Percentiles rank a stretch among this genome's conserved stretches.
phyloP scores from a whole-genome alignment of 2,113 vertebrate species.

The Amblyopsis rosae region DNA sequence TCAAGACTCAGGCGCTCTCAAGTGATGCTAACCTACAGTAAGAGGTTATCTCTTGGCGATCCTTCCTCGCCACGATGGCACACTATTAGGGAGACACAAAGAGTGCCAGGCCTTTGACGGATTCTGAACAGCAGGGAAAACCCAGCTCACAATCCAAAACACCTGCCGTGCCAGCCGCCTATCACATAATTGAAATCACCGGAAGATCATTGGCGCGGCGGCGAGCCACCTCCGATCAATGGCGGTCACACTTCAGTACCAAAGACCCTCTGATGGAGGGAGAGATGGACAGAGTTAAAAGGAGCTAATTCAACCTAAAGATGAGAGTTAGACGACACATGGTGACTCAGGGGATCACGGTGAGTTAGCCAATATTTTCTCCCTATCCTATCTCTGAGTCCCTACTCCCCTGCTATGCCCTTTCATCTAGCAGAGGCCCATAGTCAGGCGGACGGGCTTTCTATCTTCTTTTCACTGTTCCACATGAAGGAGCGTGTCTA shows the following conservation, averaged over 20 bases:
- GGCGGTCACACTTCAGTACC: conserved; percentile 39
- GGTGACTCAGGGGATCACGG: conserved; percentile 15
- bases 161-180: conserved; percentile 26
- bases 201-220: conserved; percentile 41
- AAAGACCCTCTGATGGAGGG: conserved; percentile 16
- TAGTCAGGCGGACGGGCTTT: conserved; percentile 43
- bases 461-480: conserved; percentile 55
- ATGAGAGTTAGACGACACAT: conserved; percentile 24
- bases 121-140: background rate
- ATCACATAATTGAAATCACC: conserved; percentile 53
- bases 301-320: conserved; percentile 54
- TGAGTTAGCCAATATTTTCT: conserved; percentile 23
- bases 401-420: conserved; percentile 4
- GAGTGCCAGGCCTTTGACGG: conserved; percentile 13
- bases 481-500: conserved; percentile 49
- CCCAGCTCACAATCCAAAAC: background rate
- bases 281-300: conserved; percentile 32
- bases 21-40: conserved; percentile 37
- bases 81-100: conserved; percentile 14
- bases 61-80: conserved; percentile 29
- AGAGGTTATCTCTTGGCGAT: conserved; percentile 36
- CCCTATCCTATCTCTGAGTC: conserved; percentile 17
- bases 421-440: conserved; percentile 48
- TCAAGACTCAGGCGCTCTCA: conserved; percentile 27
- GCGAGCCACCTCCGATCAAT: conserved; percentile 49